Conservation (phyloP, 2,113 vertebrate genomes). For the Semnopithecus entellus region DNA sequence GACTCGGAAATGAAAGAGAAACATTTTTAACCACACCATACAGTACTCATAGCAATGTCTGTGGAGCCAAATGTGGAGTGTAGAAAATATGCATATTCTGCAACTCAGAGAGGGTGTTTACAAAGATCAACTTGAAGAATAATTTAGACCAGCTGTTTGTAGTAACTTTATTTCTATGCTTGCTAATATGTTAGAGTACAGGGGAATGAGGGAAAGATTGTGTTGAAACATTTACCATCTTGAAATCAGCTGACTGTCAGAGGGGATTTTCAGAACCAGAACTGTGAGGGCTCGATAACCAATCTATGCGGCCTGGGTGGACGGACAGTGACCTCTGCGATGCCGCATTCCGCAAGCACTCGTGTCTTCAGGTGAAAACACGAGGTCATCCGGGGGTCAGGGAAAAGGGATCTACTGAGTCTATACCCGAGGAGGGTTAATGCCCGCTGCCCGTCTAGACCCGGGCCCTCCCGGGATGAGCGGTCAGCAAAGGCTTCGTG, state of each 20-base stretch:
- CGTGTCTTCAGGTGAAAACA: rapidly evolving
- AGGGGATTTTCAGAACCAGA: background rate
- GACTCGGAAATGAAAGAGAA: constrained; percentile 72
- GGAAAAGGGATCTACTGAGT: rapidly evolving
- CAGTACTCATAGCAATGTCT: constrained; percentile 33
- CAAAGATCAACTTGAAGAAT: background rate
- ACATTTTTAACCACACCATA: constrained; percentile 62
- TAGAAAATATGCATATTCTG: constrained; percentile 55
- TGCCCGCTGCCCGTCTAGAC: rapidly evolving
- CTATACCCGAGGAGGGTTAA: rapidly evolving
- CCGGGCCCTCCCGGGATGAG: rapidly evolving
- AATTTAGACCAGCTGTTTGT: constrained; percentile 60
- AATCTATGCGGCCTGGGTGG: rapidly evolving
- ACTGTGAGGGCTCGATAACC: rapidly evolving
- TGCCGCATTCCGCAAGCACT: rapidly evolving
- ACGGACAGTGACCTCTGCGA: rapidly evolving
- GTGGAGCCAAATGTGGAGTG: constrained; percentile 15
- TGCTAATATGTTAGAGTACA: background rate
- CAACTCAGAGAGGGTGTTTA: background rate
- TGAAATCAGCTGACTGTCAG: background rate
- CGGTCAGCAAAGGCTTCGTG: rapidly evolving
- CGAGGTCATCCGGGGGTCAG: rapidly evolving
- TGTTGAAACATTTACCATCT: background rate
- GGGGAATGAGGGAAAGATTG: background rate
- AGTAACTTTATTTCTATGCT: constrained; percentile 24